Percentiles rank a stretch among this genome's conserved stretches.
phyloP scores from a whole-genome alignment of 37 sponge, comb jelly and placozoan genomes.

The Diacarnus erythraeanus region DNA sequence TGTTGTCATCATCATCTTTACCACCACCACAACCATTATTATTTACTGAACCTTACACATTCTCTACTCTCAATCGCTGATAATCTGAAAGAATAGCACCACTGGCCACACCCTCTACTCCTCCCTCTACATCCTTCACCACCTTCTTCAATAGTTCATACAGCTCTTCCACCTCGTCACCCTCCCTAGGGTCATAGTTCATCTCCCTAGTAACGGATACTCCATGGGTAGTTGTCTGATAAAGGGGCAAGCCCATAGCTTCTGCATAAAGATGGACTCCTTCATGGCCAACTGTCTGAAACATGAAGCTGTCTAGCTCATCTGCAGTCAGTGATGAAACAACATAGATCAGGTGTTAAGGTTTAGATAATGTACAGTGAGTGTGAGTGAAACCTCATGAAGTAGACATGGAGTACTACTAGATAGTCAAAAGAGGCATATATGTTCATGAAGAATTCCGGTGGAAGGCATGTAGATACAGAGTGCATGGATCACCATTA shows the following conservation, averaged over 20 bases:
- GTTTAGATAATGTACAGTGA: too few relatives aligned
- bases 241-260: conserved; percentile 89
- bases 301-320: conserved; percentile 98
- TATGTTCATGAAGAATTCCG: neutral
- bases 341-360: too few relatives aligned
- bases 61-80: conserved; percentile 93
- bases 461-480: neutral
- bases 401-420: too few relatives aligned
- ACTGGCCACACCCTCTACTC: conserved; percentile 82
- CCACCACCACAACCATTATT: neutral
- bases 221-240: conserved; percentile 63
- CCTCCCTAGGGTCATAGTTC: conserved; percentile 43
- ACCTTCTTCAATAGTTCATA: conserved; percentile 69
- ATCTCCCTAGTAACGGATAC: conserved; percentile 41
- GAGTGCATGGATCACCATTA: too few relatives aligned
- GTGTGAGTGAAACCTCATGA: too few relatives aligned
- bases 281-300: conserved; percentile 95
- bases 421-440: neutral
- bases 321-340: conserved; percentile 32
- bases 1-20: neutral
- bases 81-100: conserved; percentile 97
- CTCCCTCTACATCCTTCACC: conserved; percentile 46
- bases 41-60: conserved; percentile 62
- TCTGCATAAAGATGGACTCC: conserved; percentile 68
- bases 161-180: conserved; percentile 98